phyloP scores from a whole-genome alignment of 2,113 vertebrate genomes.

The Thermophis baileyi region DNA sequence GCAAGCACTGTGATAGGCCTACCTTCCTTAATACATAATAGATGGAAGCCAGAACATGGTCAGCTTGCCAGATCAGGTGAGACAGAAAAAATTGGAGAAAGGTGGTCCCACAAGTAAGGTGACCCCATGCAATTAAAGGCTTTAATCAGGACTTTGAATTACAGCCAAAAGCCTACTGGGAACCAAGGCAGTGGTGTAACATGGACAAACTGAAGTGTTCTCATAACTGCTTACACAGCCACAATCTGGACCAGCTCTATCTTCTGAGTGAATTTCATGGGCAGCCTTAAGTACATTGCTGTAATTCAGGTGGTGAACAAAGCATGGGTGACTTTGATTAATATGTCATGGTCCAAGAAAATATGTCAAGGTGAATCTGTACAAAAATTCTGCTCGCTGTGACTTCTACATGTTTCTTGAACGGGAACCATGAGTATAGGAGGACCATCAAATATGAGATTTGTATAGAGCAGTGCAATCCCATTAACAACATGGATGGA shows the following conservation, averaged over 20 bases:
- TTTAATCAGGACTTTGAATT: neutral
- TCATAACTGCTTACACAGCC: neutral
- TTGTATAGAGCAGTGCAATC: no score
- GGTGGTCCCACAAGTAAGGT: neutral
- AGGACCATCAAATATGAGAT: no score
- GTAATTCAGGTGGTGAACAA: neutral
- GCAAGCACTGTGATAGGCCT: neutral
- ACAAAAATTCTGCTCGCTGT: no score
- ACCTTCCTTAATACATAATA: neutral
- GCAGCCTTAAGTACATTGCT: neutral
- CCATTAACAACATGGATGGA: no score
- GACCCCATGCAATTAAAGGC: neutral
- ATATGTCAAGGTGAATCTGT: no score
- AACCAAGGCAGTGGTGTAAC: neutral
- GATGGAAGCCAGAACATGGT: neutral
- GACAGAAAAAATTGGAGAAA: neutral
- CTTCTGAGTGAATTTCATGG: neutral
- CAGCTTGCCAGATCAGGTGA: neutral
- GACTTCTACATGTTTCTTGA: no score
- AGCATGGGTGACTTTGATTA: neutral
- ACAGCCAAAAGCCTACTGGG: neutral
- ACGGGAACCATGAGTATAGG: no score
- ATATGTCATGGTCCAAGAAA: neutral
- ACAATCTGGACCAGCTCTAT: neutral
- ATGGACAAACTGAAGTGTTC: neutral